These are phyloP conservation scores for Rhinichthys osculus DNA, from an alignment of 2,797 vertebrate species.

Conservation along the genomic window DNA sequence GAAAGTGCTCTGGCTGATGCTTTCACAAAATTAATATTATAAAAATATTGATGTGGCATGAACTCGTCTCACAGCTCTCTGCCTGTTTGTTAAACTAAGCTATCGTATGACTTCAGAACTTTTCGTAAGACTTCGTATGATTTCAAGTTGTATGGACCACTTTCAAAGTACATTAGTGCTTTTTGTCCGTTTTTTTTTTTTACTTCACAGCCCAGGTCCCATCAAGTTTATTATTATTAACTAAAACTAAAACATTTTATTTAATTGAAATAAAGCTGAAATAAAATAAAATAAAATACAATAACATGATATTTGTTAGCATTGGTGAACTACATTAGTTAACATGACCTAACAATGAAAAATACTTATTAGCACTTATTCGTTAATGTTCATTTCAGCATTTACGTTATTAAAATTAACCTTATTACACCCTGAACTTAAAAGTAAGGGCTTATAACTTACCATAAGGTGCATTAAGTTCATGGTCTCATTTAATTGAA, in stretches of 20 bases:
- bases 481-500: background rate
- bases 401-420: background rate
- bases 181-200: background rate
- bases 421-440: background rate
- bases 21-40: background rate
- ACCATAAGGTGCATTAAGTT: background rate
- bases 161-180: background rate
- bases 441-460: background rate
- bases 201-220: background rate
- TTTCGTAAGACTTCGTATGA: background rate
- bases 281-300: background rate
- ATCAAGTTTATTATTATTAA: background rate
- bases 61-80: background rate
- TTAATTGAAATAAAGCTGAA: background rate
- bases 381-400: background rate
- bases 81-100: background rate
- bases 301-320: background rate
- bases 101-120: background rate
- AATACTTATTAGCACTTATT: background rate
- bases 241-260: background rate
- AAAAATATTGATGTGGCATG: conserved; percentile 7
- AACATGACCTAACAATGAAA: background rate
- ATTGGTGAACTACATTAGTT: background rate
- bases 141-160: background rate
- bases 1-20: background rate